phyloP scores from a whole-genome alignment of 2,888 invertebrate species.

The Nomada flava region DNA sequence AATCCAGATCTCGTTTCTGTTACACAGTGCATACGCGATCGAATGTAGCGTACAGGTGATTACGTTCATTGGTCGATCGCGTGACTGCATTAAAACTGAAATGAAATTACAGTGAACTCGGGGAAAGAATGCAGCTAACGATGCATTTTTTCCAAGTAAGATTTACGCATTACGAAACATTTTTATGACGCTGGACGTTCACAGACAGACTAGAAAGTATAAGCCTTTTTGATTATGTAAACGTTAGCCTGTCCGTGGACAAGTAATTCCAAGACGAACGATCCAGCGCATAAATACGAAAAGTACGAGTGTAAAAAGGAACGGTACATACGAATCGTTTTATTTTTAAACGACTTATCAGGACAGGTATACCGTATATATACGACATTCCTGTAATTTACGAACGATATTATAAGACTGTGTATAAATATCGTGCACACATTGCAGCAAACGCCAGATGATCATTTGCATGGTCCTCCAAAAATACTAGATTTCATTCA shows the following conservation, averaged over 20 bases:
- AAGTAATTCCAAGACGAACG: slow-evolving; percentile 33
- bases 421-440: too few species aligned
- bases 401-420: too few species aligned
- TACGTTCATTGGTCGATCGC: slow-evolving; percentile 23
- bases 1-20: slow-evolving; percentile 51
- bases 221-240: slow-evolving; percentile 49
- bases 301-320: neutral
- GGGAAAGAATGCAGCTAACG: slow-evolving; percentile 50
- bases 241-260: slow-evolving; percentile 31
- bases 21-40: slow-evolving; percentile 8
- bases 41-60: slow-evolving; percentile 21
- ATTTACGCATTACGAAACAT: slow-evolving; percentile 55
- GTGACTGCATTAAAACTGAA: slow-evolving; percentile 17
- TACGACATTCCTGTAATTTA: neutral
- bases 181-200: slow-evolving; percentile 42
- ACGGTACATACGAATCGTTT: neutral
- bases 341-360: too few species aligned
- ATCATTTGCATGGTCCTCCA: neutral
- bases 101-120: slow-evolving; percentile 14
- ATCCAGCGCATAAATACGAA: neutral
- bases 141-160: slow-evolving; percentile 29
- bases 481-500: neutral
- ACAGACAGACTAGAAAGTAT: slow-evolving; percentile 56
- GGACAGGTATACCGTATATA: neutral
- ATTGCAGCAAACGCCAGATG: neutral